Evolutionary conservation across 2,888 invertebrate species (phyloP).

Genomic region (Phalangium opilio): DNA sequence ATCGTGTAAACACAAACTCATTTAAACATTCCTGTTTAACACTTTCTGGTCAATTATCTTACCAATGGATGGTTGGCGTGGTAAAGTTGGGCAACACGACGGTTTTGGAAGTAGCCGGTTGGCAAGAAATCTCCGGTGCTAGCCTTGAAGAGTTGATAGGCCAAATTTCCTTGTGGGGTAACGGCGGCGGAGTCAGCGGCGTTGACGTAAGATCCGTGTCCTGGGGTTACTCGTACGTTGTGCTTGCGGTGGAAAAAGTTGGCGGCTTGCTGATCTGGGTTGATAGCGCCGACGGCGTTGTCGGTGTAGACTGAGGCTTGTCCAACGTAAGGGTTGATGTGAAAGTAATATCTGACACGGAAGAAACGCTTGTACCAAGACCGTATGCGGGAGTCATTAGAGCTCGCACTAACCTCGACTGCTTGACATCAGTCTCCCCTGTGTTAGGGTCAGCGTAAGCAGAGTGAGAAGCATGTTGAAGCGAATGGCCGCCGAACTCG

Average conservation of each 20-base stretch:
- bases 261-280: conserved; percentile 11
- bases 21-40: too few relatives aligned
- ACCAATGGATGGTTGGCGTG: too few relatives aligned
- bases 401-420: background rate
- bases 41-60: too few relatives aligned
- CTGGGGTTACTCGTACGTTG: conserved; percentile 14
- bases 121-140: too few relatives aligned
- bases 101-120: too few relatives aligned
- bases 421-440: conserved; percentile 13
- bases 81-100: too few relatives aligned
- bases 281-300: conserved; percentile 13
- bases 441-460: conserved; percentile 13
- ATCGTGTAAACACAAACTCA: too few relatives aligned
- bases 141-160: conserved; percentile 12
- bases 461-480: conserved; percentile 13
- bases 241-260: conserved; percentile 11
- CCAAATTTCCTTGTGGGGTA: conserved; percentile 11
- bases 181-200: conserved; percentile 13
- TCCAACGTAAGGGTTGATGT: conserved; percentile 16
- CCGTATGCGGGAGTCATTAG: too few relatives aligned
- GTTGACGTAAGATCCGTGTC: conserved; percentile 11
- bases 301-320: conserved; percentile 16
- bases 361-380: too few relatives aligned
- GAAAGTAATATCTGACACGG: conserved; percentile 13
- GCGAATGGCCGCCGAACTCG: conserved; percentile 11